Conservation (phyloP, 2,113 vertebrate species). For the Xiphophorus hellerii region DNA sequence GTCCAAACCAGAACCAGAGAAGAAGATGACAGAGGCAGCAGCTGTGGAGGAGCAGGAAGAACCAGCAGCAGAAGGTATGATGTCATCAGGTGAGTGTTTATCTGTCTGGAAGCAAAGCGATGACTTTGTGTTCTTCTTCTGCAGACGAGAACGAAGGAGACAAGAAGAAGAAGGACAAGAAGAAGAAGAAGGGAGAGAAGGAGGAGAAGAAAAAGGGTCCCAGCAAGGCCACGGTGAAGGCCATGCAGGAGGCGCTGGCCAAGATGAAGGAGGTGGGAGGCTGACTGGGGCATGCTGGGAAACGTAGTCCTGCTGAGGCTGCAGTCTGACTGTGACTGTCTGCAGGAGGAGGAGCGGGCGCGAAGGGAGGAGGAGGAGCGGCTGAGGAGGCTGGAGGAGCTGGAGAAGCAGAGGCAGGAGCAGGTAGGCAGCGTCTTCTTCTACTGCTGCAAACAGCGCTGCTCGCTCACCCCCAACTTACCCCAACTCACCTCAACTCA, state of each 20-base stretch:
- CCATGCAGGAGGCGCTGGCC: conserved; percentile 97
- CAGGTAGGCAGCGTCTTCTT: conserved; percentile 80
- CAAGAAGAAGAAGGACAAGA: conserved; percentile 97
- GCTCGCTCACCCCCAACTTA: background rate
- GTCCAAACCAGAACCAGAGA: conserved; percentile 54
- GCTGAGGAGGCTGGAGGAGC: conserved; percentile 86
- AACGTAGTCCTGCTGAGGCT: background rate
- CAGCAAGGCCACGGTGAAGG: conserved; percentile 95
- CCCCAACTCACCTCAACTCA: background rate
- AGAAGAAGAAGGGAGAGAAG: conserved; percentile 87
- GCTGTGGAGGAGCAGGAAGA: conserved; percentile 78
- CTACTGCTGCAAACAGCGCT: background rate
- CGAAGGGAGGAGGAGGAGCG: conserved; percentile 92
- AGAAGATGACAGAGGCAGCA: conserved; percentile 49
- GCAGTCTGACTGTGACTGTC: background rate
- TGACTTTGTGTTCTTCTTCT: background rate
- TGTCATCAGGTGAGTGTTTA: background rate
- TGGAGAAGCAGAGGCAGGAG: conserved; percentile 90
- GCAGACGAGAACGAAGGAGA: conserved; percentile 88
- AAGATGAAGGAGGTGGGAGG: conserved; percentile 87
- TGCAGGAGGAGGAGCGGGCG: conserved; percentile 89
- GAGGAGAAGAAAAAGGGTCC: conserved; percentile 98
- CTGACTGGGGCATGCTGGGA: conserved; percentile 26
- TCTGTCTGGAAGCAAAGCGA: background rate
- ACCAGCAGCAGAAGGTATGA: conserved; percentile 83